Evolutionary conservation across 1,140 invertebrate genomes (phyloP).

Genomic region (Microplitis mediator): DNA sequence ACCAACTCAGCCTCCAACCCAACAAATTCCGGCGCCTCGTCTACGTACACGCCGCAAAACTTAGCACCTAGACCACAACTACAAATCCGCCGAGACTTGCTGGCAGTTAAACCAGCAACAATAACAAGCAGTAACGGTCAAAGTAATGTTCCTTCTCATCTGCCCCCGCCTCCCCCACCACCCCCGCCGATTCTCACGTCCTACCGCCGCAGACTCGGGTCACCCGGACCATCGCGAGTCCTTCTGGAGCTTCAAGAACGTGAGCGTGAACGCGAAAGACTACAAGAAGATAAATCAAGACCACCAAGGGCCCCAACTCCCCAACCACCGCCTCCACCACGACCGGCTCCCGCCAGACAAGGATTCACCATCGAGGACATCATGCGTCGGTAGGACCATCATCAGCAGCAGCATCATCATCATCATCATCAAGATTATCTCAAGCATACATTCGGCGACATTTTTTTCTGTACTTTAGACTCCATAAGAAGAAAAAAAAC

Average conservation of each 20-base stretch:
- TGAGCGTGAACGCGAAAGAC: slow-evolving; percentile 30
- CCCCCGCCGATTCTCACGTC: slow-evolving; percentile 57
- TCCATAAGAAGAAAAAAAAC: too few species aligned
- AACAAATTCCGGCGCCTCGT: slow-evolving; percentile 38
- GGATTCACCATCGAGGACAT: slow-evolving; percentile 62
- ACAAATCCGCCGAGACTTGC: slow-evolving; percentile 74
- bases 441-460: neutral
- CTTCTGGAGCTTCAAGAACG: slow-evolving; percentile 4
- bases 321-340: slow-evolving; percentile 59
- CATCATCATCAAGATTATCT: neutral
- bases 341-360: slow-evolving; percentile 52
- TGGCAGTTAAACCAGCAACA: slow-evolving; percentile 64
- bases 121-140: slow-evolving; percentile 49
- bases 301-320: slow-evolving; percentile 52
- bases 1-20: slow-evolving; percentile 37
- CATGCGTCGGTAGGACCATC: slow-evolving; percentile 53
- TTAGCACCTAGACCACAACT: slow-evolving; percentile 66
- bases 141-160: slow-evolving; percentile 55
- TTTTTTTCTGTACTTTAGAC: neutral
- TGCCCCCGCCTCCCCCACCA: slow-evolving; percentile 58
- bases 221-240: slow-evolving; percentile 47
- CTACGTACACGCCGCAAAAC: slow-evolving; percentile 60
- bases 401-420: neutral
- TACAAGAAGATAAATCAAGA: slow-evolving; percentile 45
- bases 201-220: slow-evolving; percentile 54